A percentile compares a stretch with the other conserved stretches of the same genome.
phyloP scores from a whole-genome alignment of 2,797 vertebrate genomes.

The Sebastes minor region DNA sequence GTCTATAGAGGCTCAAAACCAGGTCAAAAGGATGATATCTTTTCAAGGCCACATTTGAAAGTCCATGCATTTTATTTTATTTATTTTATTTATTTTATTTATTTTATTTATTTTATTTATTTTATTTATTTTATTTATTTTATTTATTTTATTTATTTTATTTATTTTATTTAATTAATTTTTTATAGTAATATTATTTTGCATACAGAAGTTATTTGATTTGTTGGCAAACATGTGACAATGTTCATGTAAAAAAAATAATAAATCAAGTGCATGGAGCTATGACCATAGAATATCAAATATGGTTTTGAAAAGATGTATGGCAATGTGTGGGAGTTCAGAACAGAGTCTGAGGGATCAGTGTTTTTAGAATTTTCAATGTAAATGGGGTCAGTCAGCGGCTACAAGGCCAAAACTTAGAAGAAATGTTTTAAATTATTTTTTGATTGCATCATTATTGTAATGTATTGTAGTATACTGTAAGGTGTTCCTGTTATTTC shows the following conservation, averaged over 20 bases:
- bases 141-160: too few species aligned
- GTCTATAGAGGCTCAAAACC: neutral
- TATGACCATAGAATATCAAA: neutral
- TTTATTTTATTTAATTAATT: too few species aligned
- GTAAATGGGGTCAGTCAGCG: neutral
- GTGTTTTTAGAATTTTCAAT: neutral
- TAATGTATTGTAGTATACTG: neutral
- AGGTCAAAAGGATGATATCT: neutral
- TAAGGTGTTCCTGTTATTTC: neutral
- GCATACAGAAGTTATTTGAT: too few species aligned
- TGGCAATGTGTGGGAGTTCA: neutral
- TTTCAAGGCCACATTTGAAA: neutral
- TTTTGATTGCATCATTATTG: neutral
- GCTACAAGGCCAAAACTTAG: neutral
- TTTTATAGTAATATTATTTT: too few species aligned
- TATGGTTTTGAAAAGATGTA: neutral
- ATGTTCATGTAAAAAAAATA: too few species aligned
- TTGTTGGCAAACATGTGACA: too few species aligned
- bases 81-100: too few species aligned
- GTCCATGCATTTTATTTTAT: too few species aligned
- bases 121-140: too few species aligned
- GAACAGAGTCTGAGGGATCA: neutral
- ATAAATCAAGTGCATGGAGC: too few species aligned
- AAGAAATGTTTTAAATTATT: rapidly evolving
- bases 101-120: too few species aligned